Base-by-base conservation (phyloP, 1,140 invertebrate genomes). In the Leptestheria dahalacensis region DNA sequence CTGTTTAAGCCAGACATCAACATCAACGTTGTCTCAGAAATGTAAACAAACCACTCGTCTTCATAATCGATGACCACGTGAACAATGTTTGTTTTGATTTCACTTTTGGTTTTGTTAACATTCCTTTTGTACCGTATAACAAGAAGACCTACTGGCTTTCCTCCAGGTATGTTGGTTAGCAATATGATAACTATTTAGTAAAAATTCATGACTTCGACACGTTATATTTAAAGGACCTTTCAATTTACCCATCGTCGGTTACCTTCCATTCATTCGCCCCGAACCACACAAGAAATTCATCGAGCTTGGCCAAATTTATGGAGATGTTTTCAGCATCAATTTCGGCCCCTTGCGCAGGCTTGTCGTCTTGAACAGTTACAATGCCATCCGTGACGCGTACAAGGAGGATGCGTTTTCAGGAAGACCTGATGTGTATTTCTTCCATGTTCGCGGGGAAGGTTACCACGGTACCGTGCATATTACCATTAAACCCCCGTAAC, bases 361-460 rank as follows among this genome's bases (percentile, higher is more conserved):
- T n/a, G 59, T 63, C 21, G 33, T 63, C 4, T 25, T 63, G 25
- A 61, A 47, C 50, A 52, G 53, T 41, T 29, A 52, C 2, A 54
- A 63, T 49, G 2, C 49, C 15, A 54, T 63, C 1, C 41, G 53
- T 18, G 59, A 63, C 10, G 59, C 62, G 1, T 61, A 60, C 15
- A 63, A 63, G 23, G 59, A 61, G 12, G 62, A 63, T 12, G 24
- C 18, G 49, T 63, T 63, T 54, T 9, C 62, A 3, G 59, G 59
- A 15, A 29, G 62, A 25, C 62, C 62, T 18, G 1, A 21, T 9
- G 33, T 59, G 12, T 15, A 21, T 20, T 0, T 52, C 3, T 21
- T 52, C 15, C 20, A 52, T 15, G 20, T 4, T 11, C 50, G 50
- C 1, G 15, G 12, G 12, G 50, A 52, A 23, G 25, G 25, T 12